Base-by-base conservation (phyloP, 2,888 invertebrate species). In the Leptopilina myrica region DNA sequence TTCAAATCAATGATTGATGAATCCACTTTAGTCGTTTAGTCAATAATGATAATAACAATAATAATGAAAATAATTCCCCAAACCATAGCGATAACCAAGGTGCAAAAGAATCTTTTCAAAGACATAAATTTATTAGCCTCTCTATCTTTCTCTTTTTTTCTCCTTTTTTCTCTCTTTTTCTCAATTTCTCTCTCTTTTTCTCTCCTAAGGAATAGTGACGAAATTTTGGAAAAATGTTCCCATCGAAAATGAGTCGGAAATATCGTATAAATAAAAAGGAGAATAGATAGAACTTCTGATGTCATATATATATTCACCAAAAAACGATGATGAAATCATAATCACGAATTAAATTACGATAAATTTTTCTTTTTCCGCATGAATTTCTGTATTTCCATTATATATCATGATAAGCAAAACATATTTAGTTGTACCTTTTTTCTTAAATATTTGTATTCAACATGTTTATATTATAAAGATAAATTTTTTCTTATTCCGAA, bases 331-430 rank as follows among this genome's bases (percentile, higher is more conserved):
- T 53, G 73, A 56, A 56, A 73, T 73, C 73, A 33, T 26, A 56
- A 33, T 33, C n/a, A 56, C 53, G 73, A 73, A 73, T 73, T 56
- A 33, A 73, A 53, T 73, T 73, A 53, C 73, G 33, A 73, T 73
- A 73, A 73, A 73, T 73, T 56, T 33, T 40, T 33, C 33, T 33
- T n/a, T n/a, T 49, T 12, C 14, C 53, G 8, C 20, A 33, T 2
- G 33, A 49, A 12, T 67, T 15, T 49, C 12, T 49, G 2, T 11
- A 49, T 67, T 49, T 9, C 46, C 67, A 20, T 49, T 11, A 49
- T 49, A n/a, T 33, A 56, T 73, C 69, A 73, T 14, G 69, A 73
- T 40, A 73, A 73, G 56, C 14, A 56, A 73, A 73, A 53, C 26
- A 20, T 49, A 33, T 73, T 73, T 56, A 33, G 40, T 62, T 20